Evolutionary conservation across 2,888 invertebrate species (phyloP), one percentile per base, ranked within the genome.

Genomic region (Leptopterna dolabrata): DNA sequence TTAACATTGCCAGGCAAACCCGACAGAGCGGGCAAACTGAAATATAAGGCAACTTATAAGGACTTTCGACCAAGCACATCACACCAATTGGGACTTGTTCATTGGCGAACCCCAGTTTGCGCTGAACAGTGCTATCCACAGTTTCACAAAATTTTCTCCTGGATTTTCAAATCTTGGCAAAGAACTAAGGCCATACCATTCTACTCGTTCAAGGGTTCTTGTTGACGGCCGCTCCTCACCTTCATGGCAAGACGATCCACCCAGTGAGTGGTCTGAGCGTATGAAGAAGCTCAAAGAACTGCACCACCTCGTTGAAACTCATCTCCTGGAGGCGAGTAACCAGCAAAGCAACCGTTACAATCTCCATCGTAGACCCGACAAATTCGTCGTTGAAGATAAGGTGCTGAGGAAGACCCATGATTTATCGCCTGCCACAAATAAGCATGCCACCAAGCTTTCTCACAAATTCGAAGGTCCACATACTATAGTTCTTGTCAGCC

Each of bases 11-110:
- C 80, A 80, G 27, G 80, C 80, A 6, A 80, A 80, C 27, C 80
- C 80, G 1, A 80, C 80, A 16, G 91, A 92, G 88, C 45, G 91
- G 9, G 88, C 90, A 0, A 91, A 91, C 80, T 84, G 90, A 19
- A 90, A 90, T 0, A 24, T 91, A 0, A 91, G 91, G 80, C 91
- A 91, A 0, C 91, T 91, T 90, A 90, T 91, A 11, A n/a, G 43
- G 4, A 24, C 45, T 6, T 80, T 91, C 6, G 80, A 80, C 80
- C 80, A 80, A 47, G 88, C 89, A 0, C 70, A 88, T 0, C 91
- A 91, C 19, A 83, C 88, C 0, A 63, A 87, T 0, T 91, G 90
- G 90, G 90, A 90, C 45, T 30, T n/a, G n/a, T n/a, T n/a, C n/a
- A n/a, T n/a, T n/a, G n/a, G n/a, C n/a, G n/a, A n/a, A n/a, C n/a